Base-by-base conservation (phyloP, 1,140 invertebrate genomes). In the Trichomalopsis sarcophagae region DNA sequence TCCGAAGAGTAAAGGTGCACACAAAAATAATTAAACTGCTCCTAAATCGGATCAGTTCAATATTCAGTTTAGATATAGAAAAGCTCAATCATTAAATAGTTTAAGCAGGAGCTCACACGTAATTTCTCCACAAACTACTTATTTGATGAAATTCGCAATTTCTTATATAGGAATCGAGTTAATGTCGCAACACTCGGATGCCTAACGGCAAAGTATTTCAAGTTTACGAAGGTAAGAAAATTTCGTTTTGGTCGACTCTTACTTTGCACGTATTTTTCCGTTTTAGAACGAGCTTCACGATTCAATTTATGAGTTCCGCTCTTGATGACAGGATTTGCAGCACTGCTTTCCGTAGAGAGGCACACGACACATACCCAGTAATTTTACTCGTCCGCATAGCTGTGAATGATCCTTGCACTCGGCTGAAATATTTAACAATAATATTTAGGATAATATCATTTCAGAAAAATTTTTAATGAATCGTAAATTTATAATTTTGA, bases 341-440 rank as follows among this genome's bases (percentile, higher is more conserved):
- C 97, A 98, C 90, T 97, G 97, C 87, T 96, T 95, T 91, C 96
- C 95, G 91, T 97, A 98, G 62, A 96, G 94, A 88, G 95, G 94
- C 83, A 97, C 94, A 79, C 95, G 95, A 92, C 97, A 98, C 94
- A 98, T 95, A 90, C 97, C 97, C 95, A 97, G 96, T 33, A 95
- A 94, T 89, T 96, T 95, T 21, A 97, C 96, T 90, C 97, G 97
- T 87, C 95, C 94, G 91, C 97, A 98, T 88, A 96, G 95, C 82
- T 95, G 95, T 36, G 96, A 97, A 68, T 95, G 94, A 90, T 98
- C 97, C 86, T 95, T 95, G 92, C 97, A 98, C 40, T 96, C 94
- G 88, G 94, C 96, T 96, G 93, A 40, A 79, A 85, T 17, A 88
- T 86, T 84, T 21, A 69, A 55, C 17, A 21, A 10, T 10, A 21